These are phyloP conservation scores for Gobionotothen gibberifrons DNA, from an alignment of 2,797 vertebrate species.

Conservation along the genomic window DNA sequence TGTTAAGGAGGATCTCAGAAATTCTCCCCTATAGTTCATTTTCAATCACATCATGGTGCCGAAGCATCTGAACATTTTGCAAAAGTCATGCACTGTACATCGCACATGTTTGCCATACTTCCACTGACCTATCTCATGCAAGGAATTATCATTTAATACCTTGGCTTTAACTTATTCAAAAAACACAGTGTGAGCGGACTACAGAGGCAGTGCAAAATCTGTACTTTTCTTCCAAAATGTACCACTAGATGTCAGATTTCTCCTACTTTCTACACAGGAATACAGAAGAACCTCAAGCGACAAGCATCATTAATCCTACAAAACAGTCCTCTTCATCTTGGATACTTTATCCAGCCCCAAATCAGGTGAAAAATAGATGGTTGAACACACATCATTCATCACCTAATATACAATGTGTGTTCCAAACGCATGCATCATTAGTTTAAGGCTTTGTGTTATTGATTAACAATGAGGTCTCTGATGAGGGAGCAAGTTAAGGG, in stretches of 20 bases:
- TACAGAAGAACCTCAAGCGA: neutral
- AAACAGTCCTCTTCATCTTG: conserved; percentile 25
- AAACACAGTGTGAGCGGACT: neutral
- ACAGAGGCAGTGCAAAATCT: neutral
- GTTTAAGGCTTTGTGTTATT: conserved; percentile 52
- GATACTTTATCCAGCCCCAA: conserved; percentile 31
- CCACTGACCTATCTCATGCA: conserved; percentile 32
- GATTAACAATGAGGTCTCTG: conserved; percentile 61
- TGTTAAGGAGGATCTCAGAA: conserved; percentile 33
- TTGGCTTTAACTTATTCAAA: conserved; percentile 22
- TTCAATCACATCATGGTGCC: conserved; percentile 24
- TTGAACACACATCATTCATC: conserved; percentile 55
- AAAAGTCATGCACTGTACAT: conserved; percentile 32
- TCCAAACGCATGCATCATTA: conserved; percentile 39
- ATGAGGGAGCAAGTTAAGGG: conserved; percentile 54
- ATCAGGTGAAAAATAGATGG: conserved; percentile 47
- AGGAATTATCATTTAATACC: conserved; percentile 37
- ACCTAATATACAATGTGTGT: conserved; percentile 38
- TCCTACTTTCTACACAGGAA: conserved; percentile 22
- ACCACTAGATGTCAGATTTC: conserved; percentile 81
- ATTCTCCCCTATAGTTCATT: conserved; percentile 35
- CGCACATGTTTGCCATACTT: conserved; percentile 41
- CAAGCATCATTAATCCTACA: conserved; percentile 35
- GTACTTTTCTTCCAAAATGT: conserved; percentile 1
- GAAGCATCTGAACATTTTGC: conserved; percentile 36